Conservation (phyloP, 2,797 vertebrate genomes). For the Poeciliopsis infans region DNA sequence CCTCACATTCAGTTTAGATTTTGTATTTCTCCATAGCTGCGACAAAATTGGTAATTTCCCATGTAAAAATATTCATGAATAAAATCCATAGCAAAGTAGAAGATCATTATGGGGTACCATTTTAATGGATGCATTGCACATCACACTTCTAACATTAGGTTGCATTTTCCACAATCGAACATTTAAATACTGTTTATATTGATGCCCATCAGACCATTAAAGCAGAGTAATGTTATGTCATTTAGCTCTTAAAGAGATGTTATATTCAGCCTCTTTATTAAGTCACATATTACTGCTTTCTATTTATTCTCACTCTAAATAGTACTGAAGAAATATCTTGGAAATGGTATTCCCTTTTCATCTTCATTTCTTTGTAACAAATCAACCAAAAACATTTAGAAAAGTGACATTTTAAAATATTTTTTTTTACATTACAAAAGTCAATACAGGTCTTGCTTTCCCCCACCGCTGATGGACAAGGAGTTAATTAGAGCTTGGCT, state of each 20-base stretch:
- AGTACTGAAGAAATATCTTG: not conserved
- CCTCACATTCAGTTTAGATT: conserved; percentile 12
- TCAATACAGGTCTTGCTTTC: not conserved
- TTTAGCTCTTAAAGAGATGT: not conserved
- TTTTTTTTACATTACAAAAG: not conserved
- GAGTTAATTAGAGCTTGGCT: not conserved
- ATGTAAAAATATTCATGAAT: conserved; percentile 3
- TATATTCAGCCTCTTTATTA: not conserved
- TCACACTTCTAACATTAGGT: not conserved
- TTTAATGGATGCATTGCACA: not conserved
- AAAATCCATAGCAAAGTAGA: not conserved
- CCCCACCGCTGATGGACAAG: not conserved
- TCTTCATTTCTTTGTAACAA: not conserved
- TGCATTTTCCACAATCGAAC: not conserved
- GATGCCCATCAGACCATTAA: not conserved
- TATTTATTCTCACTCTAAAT: not conserved
- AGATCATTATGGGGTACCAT: not conserved
- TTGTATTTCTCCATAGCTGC: not conserved
- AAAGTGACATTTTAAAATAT: not conserved
- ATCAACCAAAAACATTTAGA: not conserved
- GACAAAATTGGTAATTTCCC: conserved; percentile 6
- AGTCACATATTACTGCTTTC: not conserved
- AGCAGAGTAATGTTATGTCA: not conserved
- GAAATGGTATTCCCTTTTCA: not conserved
- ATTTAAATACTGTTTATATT: not conserved